A percentile compares a stretch with the other conserved stretches of the same genome.
phyloP scores from a whole-genome alignment of 2,888 invertebrate species.

The Phanerotoma sp. region DNA sequence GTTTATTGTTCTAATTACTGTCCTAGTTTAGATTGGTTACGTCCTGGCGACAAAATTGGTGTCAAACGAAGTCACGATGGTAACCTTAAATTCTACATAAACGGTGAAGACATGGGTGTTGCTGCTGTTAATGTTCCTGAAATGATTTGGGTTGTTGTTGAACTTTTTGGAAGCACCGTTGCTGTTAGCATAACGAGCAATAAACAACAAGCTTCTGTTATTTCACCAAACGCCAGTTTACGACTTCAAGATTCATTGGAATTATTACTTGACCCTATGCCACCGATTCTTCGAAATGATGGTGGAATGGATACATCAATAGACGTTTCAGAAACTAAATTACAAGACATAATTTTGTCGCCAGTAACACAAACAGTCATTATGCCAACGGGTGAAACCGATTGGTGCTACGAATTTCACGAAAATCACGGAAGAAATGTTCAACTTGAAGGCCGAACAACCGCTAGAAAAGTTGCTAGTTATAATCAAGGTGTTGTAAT shows the following conservation, averaged over 20 bases:
- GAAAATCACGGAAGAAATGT: slow-evolving; percentile 85
- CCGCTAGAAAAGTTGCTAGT: slow-evolving; percentile 74
- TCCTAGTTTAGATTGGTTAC: slow-evolving; percentile 77
- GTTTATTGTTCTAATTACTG: slow-evolving; percentile 70
- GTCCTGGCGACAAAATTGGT: slow-evolving; percentile 76
- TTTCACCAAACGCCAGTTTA: slow-evolving; percentile 59
- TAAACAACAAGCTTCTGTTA: slow-evolving; percentile 59
- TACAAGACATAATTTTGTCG: slow-evolving; percentile 48
- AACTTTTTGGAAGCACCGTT: slow-evolving; percentile 77
- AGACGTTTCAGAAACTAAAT: slow-evolving; percentile 51
- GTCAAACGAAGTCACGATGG: slow-evolving; percentile 72
- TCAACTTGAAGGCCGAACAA: slow-evolving; percentile 66
- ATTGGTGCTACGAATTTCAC: slow-evolving; percentile 69
- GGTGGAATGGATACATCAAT: slow-evolving; percentile 54
- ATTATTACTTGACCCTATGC: slow-evolving; percentile 62
- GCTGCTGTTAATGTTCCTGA: slow-evolving; percentile 77
- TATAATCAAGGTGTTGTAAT: slow-evolving; percentile 59
- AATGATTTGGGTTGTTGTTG: slow-evolving; percentile 81
- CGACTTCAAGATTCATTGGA: slow-evolving; percentile 66
- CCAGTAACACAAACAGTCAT: slow-evolving; percentile 44
- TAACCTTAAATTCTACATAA: slow-evolving; percentile 73
- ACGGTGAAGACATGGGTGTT: slow-evolving; percentile 78
- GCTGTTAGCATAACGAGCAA: slow-evolving; percentile 74
- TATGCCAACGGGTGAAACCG: slow-evolving; percentile 42
- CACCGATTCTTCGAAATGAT: slow-evolving; percentile 53